Evolutionary conservation across 2,113 vertebrate species (phyloP).

Genomic region (Hyperopisus bebe): DNA sequence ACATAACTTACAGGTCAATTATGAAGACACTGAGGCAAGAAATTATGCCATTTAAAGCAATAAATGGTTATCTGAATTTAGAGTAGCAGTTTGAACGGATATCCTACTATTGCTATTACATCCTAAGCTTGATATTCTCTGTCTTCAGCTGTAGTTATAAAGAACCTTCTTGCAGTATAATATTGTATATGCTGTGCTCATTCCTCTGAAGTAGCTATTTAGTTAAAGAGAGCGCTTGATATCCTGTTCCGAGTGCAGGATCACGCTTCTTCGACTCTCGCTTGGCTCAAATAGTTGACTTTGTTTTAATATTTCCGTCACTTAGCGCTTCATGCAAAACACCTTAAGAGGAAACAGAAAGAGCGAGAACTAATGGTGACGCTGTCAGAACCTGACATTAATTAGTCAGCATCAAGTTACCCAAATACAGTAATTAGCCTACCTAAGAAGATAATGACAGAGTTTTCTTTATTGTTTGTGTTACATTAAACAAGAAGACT

Average conservation of each 20-base stretch:
- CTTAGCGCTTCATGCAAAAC: background rate
- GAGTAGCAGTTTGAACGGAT: background rate
- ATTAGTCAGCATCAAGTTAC: background rate
- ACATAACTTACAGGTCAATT: background rate
- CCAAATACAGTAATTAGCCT: slow-evolving; percentile 3
- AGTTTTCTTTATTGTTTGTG: background rate
- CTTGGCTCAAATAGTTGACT: background rate
- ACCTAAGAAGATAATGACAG: slow-evolving; percentile 1
- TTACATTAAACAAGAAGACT: background rate
- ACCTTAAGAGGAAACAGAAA: background rate
- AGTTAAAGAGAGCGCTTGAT: background rate
- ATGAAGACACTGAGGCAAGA: background rate
- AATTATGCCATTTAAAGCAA: background rate
- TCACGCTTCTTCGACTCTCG: background rate
- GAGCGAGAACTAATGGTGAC: background rate
- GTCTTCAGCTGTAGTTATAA: background rate
- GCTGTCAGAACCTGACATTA: background rate
- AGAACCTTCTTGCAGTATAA: background rate
- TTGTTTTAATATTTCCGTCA: background rate
- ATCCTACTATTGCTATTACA: background rate
- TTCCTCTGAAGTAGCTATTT: background rate
- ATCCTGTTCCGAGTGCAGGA: background rate
- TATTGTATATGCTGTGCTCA: background rate
- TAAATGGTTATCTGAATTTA: background rate
- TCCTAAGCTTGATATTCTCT: background rate